A percentile compares a stretch with the other conserved stretches of the same genome.
Conservation (phyloP, 2,797 vertebrate species). For the Xenentodon cancila region DNA sequence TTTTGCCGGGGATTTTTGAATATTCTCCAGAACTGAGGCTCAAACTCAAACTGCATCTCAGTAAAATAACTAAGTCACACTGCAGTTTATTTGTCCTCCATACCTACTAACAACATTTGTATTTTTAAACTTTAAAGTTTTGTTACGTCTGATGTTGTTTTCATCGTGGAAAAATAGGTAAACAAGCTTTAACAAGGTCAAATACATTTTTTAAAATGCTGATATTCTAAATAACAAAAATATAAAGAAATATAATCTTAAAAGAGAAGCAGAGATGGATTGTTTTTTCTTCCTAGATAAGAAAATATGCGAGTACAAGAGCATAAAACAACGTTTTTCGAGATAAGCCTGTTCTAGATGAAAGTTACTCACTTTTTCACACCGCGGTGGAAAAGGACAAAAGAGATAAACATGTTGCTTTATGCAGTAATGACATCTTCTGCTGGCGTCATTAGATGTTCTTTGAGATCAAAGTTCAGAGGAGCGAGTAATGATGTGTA, state of each 20-base stretch:
- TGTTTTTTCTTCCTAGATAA: constrained; percentile 16
- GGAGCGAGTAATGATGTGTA: too few relatives aligned
- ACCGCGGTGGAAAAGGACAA: constrained; percentile 5
- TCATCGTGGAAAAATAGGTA: constrained; percentile 1
- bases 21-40: too few relatives aligned
- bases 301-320: neutral
- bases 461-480: neutral
- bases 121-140: too few relatives aligned
- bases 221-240: constrained; percentile 8
- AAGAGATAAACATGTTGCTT: too few relatives aligned
- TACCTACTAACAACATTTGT: too few relatives aligned
- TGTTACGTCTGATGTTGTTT: neutral
- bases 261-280: neutral
- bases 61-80: too few relatives aligned
- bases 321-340: constrained; percentile 22
- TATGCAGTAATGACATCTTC: neutral
- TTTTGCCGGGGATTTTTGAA: too few relatives aligned
- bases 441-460: neutral
- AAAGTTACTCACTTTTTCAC: constrained; percentile 33
- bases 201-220: neutral
- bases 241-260: constrained; percentile 27
- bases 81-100: too few relatives aligned
- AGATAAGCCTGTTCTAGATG: constrained; percentile 32
- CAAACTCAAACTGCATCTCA: too few relatives aligned
- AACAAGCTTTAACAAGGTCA: neutral